Conservation (phyloP, 2,888 invertebrate genomes). For the Scaptomyza reducta region DNA sequence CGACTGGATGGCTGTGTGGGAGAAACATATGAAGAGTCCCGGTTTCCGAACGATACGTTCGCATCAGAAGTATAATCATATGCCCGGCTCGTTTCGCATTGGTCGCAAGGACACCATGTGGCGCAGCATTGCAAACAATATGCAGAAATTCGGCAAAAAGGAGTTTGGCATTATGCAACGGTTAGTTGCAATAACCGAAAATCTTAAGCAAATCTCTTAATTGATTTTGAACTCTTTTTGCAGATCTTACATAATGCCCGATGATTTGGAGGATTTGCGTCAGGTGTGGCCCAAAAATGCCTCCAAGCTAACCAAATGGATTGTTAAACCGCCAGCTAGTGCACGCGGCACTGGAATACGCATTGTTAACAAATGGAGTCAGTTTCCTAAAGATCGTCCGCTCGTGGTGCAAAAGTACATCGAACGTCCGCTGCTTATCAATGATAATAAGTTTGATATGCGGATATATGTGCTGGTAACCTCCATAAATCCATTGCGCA, state of each 20-base stretch:
- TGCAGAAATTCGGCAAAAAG: conserved; percentile 85
- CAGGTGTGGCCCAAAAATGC: conserved; percentile 93
- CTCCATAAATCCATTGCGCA: conserved; percentile 95
- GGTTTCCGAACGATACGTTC: conserved; percentile 93
- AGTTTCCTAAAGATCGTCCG: conserved; percentile 95
- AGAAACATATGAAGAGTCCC: conserved; percentile 97
- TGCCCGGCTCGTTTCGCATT: conserved; percentile 98
- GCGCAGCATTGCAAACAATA: conserved; percentile 89
- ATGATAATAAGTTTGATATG: conserved; percentile 98
- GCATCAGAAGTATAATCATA: conserved; percentile 98
- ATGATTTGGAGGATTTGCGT: conserved; percentile 92
- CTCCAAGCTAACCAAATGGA: conserved; percentile 94
- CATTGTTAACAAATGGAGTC: conserved; percentile 96
- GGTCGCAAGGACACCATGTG: conserved; percentile 97
- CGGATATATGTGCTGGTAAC: conserved; percentile 97
- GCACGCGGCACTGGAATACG: conserved; percentile 98
- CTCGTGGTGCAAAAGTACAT: conserved; percentile 95
- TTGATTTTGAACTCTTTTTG: not conserved
- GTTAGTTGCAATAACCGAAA: conserved; percentile 49
- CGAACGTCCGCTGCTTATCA: conserved; percentile 93
- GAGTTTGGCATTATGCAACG: conserved; percentile 96
- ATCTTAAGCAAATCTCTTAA: no score
- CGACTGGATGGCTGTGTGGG: conserved; percentile 98
- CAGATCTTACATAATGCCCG: conserved; percentile 95
- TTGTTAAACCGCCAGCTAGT: conserved; percentile 98